Base-by-base conservation (phyloP, 2,113 vertebrate genomes). In the Atractosteus spatula region DNA sequence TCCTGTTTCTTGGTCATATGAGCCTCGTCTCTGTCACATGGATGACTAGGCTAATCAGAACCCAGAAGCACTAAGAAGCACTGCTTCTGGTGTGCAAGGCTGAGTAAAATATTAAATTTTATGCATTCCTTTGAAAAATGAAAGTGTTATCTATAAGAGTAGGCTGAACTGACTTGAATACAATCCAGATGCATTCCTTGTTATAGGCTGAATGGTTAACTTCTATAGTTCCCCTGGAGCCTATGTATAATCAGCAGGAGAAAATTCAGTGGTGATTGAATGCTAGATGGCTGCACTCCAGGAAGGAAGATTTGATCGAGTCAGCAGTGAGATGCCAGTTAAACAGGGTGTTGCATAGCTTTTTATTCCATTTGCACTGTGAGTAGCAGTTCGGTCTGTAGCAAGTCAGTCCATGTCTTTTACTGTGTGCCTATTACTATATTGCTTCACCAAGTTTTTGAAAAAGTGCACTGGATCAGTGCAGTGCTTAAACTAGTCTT, bases 281-380 rank as follows among this genome's bases (percentile, higher is more conserved):
- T 68, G 71, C 69, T 81, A 77, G 73, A 77, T 57, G 73, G 62
- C 11, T 61, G 44, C 70, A 4, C 74, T 76, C 64, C 5, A 41
- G 57, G 70, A 76, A 77, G 63, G 62, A 64, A 74, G 70, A 55
- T 78, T 72, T 76, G 75, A 77, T 78, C 54, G 75, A 76, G 55
- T 51, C 55, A 41, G 69, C 68, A 64, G 65, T 76, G 57, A 64
- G 69, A 41, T 65, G 41, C 55, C 51, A 69, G 3, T 3, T 6
- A 72, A 47, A 16, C 16, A 14, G 14, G 55, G 55, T 64, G 4
- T 62, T 44, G 1, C n/a, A 57, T 3, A 51, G 10, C 47, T 10
- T 51, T 51, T 10, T 7, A 10, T 7, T 51, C 5, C 47, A 10
- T 51, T 51, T 51, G 47, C 47, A 55, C 79, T 73, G n/a, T 75